phyloP scores from a whole-genome alignment of 1,140 invertebrate species.

The Mamestra configurata region DNA sequence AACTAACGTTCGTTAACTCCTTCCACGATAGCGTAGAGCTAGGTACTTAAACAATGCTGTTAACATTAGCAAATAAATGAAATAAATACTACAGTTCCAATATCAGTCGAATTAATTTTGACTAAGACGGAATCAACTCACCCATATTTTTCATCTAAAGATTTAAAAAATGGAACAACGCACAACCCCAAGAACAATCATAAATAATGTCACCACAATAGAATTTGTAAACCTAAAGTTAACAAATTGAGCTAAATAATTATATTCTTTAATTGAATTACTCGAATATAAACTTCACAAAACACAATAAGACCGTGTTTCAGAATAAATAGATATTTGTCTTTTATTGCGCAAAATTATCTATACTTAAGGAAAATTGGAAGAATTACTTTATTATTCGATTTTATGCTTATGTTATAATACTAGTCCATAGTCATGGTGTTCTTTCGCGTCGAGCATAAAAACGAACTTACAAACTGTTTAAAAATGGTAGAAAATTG shows the following conservation, averaged over 20 bases:
- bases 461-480: slow-evolving; percentile 60
- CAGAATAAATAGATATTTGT: slow-evolving; percentile 41
- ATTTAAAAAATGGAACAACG: slow-evolving; percentile 73
- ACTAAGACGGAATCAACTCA: slow-evolving; percentile 78
- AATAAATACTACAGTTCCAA: slow-evolving; percentile 51
- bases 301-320: slow-evolving; percentile 41
- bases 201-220: slow-evolving; percentile 64
- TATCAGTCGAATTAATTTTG: slow-evolving; percentile 72
- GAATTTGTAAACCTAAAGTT: slow-evolving; percentile 73
- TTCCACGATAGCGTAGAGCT: slow-evolving; percentile 28
- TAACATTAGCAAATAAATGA: slow-evolving; percentile 45
- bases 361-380: slow-evolving; percentile 47
- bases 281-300: slow-evolving; percentile 32
- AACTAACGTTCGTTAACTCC: slow-evolving; percentile 24
- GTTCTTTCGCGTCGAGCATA: slow-evolving; percentile 60
- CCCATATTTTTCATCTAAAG: slow-evolving; percentile 60
- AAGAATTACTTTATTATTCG: slow-evolving; percentile 54
- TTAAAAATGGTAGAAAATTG: slow-evolving; percentile 61
- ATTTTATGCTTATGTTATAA: slow-evolving; percentile 58
- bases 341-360: slow-evolving; percentile 48
- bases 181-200: slow-evolving; percentile 78
- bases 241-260: slow-evolving; percentile 78
- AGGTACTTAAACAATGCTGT: slow-evolving; percentile 43
- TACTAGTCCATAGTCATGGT: slow-evolving; percentile 56
- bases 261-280: slow-evolving; percentile 50